Evolutionary conservation across 2,797 vertebrate species (phyloP).

Genomic region (Danio jaintianensis): DNA sequence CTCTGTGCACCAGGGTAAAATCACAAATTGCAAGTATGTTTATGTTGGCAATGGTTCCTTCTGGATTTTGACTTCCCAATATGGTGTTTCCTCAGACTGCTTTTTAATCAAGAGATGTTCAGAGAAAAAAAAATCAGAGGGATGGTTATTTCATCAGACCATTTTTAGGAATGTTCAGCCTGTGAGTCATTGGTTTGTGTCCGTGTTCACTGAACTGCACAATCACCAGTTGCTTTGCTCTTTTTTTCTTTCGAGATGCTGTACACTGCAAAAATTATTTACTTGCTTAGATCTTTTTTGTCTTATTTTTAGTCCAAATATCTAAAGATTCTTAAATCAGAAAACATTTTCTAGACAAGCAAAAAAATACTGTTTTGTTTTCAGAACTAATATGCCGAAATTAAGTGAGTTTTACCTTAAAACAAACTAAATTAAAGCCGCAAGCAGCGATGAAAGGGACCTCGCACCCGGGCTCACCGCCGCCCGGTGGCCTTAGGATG

Average conservation of each 20-base stretch:
- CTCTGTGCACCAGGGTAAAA: constrained; percentile 14
- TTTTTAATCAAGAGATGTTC: constrained; percentile 24
- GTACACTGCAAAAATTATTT: too few relatives aligned
- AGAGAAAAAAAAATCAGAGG: constrained; percentile 9
- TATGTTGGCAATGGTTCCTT: constrained; percentile 32
- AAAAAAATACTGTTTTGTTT: too few relatives aligned
- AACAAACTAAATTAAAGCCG: too few relatives aligned
- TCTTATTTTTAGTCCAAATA: too few relatives aligned
- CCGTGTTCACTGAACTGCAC: constrained; percentile 27
- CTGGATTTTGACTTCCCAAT: constrained; percentile 52
- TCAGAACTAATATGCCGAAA: too few relatives aligned
- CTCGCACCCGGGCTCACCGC: too few relatives aligned
- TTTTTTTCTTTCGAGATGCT: not conserved
- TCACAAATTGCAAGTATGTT: constrained; percentile 25
- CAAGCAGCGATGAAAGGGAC: too few relatives aligned
- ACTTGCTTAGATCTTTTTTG: too few relatives aligned
- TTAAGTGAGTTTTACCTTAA: too few relatives aligned
- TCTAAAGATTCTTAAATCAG: too few relatives aligned
- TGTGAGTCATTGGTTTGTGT: constrained; percentile 28
- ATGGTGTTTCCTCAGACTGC: constrained; percentile 31
- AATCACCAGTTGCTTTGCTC: not conserved
- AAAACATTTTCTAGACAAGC: too few relatives aligned
- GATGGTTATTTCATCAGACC: constrained; percentile 6
- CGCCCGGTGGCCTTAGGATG: too few relatives aligned
- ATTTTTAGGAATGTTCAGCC: constrained; percentile 22